phyloP scores from a whole-genome alignment of 2,113 vertebrate genomes.

The Lophura nycthemera region DNA sequence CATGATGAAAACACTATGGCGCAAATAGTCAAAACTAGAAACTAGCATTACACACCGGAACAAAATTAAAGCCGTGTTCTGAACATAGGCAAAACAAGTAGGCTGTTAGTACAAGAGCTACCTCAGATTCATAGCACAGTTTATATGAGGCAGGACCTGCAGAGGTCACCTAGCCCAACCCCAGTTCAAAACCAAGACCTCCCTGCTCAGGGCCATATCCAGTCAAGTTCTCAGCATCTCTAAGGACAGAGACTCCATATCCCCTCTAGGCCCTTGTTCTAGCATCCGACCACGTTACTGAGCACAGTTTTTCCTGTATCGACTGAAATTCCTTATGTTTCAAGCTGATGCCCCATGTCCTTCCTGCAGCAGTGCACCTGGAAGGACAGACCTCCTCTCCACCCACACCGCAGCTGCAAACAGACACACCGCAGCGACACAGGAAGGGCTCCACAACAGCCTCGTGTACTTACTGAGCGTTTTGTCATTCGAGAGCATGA shows the following conservation, averaged over 20 bases:
- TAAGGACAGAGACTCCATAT: not conserved
- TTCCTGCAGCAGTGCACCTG: not conserved
- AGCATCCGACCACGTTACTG: fast-evolving
- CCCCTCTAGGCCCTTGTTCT: not conserved
- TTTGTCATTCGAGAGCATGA: not conserved
- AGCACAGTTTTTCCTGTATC: not conserved
- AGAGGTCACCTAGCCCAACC: not conserved
- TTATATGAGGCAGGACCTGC: not conserved
- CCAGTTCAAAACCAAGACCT: not conserved
- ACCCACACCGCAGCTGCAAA: not conserved
- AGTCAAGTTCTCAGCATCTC: not conserved
- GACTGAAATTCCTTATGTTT: not conserved
- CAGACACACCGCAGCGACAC: fast-evolving
- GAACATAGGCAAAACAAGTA: not conserved
- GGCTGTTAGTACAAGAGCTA: not conserved
- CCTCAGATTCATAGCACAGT: not conserved
- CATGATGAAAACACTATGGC: not conserved
- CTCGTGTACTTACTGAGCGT: not conserved
- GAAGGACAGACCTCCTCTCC: not conserved
- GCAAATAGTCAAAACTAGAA: not conserved
- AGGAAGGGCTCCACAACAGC: not conserved
- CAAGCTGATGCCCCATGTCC: not conserved
- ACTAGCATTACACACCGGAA: not conserved
- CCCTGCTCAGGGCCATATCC: not conserved
- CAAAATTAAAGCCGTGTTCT: not conserved